Base-by-base conservation (phyloP, 92 coral and sea anemone species). In the Bergia sp. region DNA sequence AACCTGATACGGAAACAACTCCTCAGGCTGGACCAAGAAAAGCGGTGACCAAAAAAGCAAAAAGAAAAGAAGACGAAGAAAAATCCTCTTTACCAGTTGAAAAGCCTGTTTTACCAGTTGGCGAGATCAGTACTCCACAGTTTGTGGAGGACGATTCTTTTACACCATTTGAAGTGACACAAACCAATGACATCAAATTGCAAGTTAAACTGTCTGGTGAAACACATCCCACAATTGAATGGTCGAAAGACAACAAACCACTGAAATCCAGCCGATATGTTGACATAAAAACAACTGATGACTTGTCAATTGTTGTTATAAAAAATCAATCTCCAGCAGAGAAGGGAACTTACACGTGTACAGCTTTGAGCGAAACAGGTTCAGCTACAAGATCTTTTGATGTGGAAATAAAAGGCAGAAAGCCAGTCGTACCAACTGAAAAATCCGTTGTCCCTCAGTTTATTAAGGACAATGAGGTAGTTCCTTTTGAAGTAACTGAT, bases 121-220 rank as follows among this genome's bases (percentile, higher is more conserved):
- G 79, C 18, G 67, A 47, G 20, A 73, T 73, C 71, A 72, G 50
- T 10, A 78, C 76, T 8, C 64, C 76, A 37, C 73, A 88, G 69
- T 73, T 55, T 39, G 74, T 64, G 3, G 78, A 78, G 16, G 65
- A 88, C 67, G 75, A 88, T 82, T 69, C 83, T 79, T 69, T 57
- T 38, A 90, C 92, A 20, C 94, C 91, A 4, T 85, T 89, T 74
- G 98, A 93, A 88, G 96, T 95, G 2, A 96, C 90, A 72, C 88
- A 93, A 82, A 96, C 94, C 39, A 90, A 90, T 43, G 91, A 81
- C 15, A 83, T 81, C 40, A 89, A 88, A 18, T 85, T 96, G 42
- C 95, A 96, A 82, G 89, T 94, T 39, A 92, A 94, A 69, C 94
- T 95, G 74, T 93, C 93, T 23, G 93, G 96, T 18, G 94, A 86